A percentile compares a stretch with the other conserved stretches of the same genome.
phyloP scores from a whole-genome alignment of 1,140 invertebrate species.

The Philotrypesis tridentata region DNA sequence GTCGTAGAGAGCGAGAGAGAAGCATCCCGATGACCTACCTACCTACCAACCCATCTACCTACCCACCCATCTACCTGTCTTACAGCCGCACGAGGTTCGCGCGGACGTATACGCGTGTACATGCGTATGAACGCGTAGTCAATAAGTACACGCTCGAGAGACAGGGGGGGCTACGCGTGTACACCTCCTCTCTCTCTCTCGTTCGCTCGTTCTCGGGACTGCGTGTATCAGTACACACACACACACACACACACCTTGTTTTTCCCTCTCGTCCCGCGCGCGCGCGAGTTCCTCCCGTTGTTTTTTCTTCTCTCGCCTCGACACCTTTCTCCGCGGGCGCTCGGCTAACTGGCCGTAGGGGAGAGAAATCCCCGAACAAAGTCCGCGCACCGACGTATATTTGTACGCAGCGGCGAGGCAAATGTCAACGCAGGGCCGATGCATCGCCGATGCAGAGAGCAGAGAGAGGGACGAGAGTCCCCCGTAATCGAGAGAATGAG shows the following conservation, averaged over 20 bases:
- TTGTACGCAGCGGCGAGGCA: neutral
- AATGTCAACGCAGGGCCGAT: slow-evolving; percentile 57
- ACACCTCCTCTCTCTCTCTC: slow-evolving; percentile 51
- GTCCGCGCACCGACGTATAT: neutral
- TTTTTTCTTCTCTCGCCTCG: slow-evolving; percentile 15
- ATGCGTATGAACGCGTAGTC: slow-evolving; percentile 55
- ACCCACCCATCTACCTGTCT: slow-evolving; percentile 53
- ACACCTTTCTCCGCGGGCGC: slow-evolving; percentile 54
- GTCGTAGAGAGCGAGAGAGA: neutral
- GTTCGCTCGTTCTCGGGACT: too few species aligned
- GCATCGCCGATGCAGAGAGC: slow-evolving; percentile 56
- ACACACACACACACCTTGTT: slow-evolving; percentile 35
- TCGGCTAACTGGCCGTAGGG: slow-evolving; percentile 51
- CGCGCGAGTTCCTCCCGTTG: neutral
- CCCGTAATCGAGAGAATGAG: slow-evolving; percentile 64
- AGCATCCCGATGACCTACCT: slow-evolving; percentile 61
- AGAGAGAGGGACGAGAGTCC: slow-evolving; percentile 19
- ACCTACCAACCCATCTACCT: slow-evolving; percentile 70
- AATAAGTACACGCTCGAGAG: slow-evolving; percentile 70
- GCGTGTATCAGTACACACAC: too few species aligned
- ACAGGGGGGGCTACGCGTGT: slow-evolving; percentile 61
- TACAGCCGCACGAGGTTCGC: neutral
- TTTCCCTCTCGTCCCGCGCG: slow-evolving; percentile 25
- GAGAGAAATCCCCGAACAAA: neutral
- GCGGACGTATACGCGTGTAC: slow-evolving; percentile 47